phyloP scores from a whole-genome alignment of 2,888 invertebrate species.

The Dasysyrphus tricinctus region DNA sequence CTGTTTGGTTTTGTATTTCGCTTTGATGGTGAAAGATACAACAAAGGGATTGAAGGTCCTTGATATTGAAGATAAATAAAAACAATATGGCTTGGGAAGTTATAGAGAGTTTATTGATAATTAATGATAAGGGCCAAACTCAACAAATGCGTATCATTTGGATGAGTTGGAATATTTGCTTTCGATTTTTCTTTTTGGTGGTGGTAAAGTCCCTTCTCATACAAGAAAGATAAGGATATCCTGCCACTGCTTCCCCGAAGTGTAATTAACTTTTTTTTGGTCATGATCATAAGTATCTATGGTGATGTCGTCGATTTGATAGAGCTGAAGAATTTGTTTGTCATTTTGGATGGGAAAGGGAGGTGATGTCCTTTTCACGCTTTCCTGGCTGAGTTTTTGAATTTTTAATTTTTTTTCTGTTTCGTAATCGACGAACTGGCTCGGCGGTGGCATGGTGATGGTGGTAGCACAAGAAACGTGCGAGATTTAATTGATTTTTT shows the following conservation, averaged over 20 bases:
- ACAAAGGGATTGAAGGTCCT: conserved; percentile 49
- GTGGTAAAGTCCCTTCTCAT: background rate
- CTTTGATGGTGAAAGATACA: conserved; percentile 36
- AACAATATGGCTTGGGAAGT: conserved; percentile 15
- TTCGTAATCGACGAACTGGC: background rate
- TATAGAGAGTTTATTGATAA: conserved; percentile 74
- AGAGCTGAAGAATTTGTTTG: conserved; percentile 59
- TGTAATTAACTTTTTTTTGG: conserved; percentile 69
- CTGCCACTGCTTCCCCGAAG: conserved; percentile 44
- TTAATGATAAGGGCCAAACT: conserved; percentile 69
- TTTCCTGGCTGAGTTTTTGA: background rate
- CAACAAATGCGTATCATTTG: conserved; percentile 71
- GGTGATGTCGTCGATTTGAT: conserved; percentile 66
- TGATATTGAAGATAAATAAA: conserved; percentile 55
- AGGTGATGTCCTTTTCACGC: conserved; percentile 44
- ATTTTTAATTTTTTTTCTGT: conserved; percentile 11
- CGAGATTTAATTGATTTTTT: conserved; percentile 67
- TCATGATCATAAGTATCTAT: conserved; percentile 29
- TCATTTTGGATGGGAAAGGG: conserved; percentile 49
- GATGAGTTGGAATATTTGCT: conserved; percentile 68
- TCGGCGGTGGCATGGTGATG: background rate
- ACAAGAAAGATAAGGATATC: background rate
- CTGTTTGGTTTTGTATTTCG: conserved; percentile 20
- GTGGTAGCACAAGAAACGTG: conserved; percentile 9
- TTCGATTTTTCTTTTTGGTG: background rate